Conservation (phyloP, 35 echinoderm and acorn worm species). For the Lytechinus variegatus region DNA sequence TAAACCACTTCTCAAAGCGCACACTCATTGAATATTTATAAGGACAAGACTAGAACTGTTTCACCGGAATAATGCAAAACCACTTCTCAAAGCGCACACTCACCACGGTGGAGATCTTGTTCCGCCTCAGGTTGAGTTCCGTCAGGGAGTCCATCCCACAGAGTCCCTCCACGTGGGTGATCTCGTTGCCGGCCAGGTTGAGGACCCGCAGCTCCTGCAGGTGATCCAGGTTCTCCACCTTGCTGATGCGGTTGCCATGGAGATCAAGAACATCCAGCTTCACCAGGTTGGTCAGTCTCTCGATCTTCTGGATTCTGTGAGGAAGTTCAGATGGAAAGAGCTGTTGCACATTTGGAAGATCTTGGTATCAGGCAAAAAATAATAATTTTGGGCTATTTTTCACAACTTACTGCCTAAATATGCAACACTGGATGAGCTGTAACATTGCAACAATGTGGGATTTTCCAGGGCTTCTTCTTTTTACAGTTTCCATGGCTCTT, state of each 20-base stretch:
- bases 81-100: slow-evolving; percentile 20
- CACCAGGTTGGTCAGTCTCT: slow-evolving; percentile 70
- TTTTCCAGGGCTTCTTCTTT: too few relatives aligned
- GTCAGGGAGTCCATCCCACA: slow-evolving; percentile 88
- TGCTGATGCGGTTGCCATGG: slow-evolving; percentile 95
- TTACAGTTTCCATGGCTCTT: too few relatives aligned
- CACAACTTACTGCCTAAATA: too few relatives aligned
- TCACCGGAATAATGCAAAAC: too few relatives aligned
- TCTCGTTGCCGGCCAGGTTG: slow-evolving; percentile 92
- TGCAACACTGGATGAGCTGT: too few relatives aligned
- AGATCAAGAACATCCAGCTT: slow-evolving; percentile 98
- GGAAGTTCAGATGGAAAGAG: background rate
- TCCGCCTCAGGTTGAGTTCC: slow-evolving; percentile 90
- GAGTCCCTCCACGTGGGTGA: slow-evolving; percentile 74
- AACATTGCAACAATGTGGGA: too few relatives aligned
- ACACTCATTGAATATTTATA: too few relatives aligned
- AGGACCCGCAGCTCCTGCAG: slow-evolving; percentile 86
- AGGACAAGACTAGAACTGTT: too few relatives aligned
- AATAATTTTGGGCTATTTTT: too few relatives aligned
- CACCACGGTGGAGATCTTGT: slow-evolving; percentile 91
- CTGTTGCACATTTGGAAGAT: background rate
- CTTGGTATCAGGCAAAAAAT: background rate
- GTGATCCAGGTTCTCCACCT: slow-evolving; percentile 86
- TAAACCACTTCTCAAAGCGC: background rate
- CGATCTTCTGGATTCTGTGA: slow-evolving; percentile 90